Percentiles rank a stretch among this genome's conserved stretches.
These are phyloP conservation scores for Empidonax alnorum DNA, from an alignment of 2,113 vertebrate genomes.

Conservation along the genomic window DNA sequence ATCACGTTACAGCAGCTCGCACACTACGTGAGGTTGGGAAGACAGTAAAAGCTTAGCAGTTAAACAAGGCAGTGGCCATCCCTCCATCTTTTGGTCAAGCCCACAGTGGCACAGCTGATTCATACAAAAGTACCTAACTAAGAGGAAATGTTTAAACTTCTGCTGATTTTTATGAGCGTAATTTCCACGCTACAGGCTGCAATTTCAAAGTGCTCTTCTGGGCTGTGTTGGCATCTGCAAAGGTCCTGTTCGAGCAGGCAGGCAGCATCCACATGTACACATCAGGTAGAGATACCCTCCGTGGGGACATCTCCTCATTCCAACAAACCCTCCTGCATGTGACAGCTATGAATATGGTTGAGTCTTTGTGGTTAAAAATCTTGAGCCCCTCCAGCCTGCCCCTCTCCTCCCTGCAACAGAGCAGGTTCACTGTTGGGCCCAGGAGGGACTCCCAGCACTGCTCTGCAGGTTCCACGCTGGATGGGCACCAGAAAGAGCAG, in stretches of 20 bases:
- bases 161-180: not conserved
- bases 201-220: not conserved
- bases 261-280: not conserved
- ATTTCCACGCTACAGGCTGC: not conserved
- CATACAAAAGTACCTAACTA: not conserved
- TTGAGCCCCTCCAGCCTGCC: not conserved
- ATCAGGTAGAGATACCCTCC: fast-evolving
- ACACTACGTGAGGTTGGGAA: fast-evolving
- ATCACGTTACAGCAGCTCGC: fast-evolving
- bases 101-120: not conserved
- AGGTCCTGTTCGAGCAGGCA: not conserved
- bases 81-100: not conserved
- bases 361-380: not conserved
- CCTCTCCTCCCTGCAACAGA: not conserved
- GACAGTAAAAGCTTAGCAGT: not conserved
- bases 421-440: not conserved
- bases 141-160: not conserved
- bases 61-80: not conserved
- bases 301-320: not conserved
- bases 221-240: not conserved
- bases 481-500: not conserved
- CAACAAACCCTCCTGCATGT: fast-evolving
- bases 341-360: not conserved
- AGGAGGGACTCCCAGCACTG: not conserved
- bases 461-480: fast-evolving